Evolutionary conservation across 2,797 vertebrate species (phyloP), one percentile per base, ranked within the genome.

Genomic region (Melanotaenia trifasciata): DNA sequence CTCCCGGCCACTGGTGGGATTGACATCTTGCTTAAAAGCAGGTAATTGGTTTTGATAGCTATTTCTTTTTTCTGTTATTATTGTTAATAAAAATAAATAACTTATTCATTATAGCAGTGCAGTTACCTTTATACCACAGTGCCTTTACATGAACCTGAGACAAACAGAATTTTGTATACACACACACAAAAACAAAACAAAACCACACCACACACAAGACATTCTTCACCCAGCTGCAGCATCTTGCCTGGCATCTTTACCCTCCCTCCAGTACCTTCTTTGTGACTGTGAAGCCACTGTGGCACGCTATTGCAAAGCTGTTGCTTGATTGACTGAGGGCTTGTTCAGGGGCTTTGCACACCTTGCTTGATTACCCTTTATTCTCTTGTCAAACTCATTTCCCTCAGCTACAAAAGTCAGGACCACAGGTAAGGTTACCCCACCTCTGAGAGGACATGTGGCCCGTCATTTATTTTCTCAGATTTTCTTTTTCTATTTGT

Each of bases 361-460:
- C 90, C 79, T 89, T 94, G 90, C 92, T 91, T 92, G 92, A 92
- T 94, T 94, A 92, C 91, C 90, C 93, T 96, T 89, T 94, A 95
- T 94, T 96, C 92, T 95, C 92, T 95, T 95, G 94, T 95, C 93
- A 94, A 95, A 95, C 94, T 92, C 92, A 92, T 90, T 90, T 92
- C 92, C 92, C 84, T 94, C 92, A 96, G 95, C 95, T 96, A 94
- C 94, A 94, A 96, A 96, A 95, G 65, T 90, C 94, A 86, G 94
- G 91, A 94, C 72, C 85, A 63, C 93, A 95, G 95, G 95, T 96
- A 95, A 96, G 94, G 93, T 88, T 70, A 90, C 88, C 91, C 80
- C 85, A 87, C 78, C 84, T 87, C 86, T 80, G 69, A 70, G 88
- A 85, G 81, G 90, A 90, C 80, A 81, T 90, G 87, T 92, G 93